Evolutionary conservation across 2,888 invertebrate species (phyloP).

Genomic region (Listrodromus nycthemerus): DNA sequence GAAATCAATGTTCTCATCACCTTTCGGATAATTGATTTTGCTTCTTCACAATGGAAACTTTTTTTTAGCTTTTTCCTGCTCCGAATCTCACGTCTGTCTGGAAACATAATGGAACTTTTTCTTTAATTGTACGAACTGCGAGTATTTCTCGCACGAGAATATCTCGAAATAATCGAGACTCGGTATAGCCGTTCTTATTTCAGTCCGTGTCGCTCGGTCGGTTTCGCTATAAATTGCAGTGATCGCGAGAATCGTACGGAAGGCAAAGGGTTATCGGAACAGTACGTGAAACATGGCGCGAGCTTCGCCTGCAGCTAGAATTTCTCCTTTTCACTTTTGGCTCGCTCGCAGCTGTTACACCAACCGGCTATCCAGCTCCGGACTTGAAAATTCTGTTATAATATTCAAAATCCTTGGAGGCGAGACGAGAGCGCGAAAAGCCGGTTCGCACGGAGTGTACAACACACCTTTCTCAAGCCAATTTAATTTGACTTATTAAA

Average conservation of each 20-base stretch:
- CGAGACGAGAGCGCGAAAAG: constrained; percentile 2
- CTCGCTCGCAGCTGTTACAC: constrained; percentile 38
- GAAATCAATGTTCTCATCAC: too few relatives aligned
- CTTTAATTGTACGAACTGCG: background rate
- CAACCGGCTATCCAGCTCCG: constrained; percentile 14
- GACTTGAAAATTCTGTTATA: constrained; percentile 73
- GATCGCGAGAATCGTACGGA: constrained; percentile 3
- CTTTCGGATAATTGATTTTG: too few relatives aligned
- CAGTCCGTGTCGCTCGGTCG: background rate
- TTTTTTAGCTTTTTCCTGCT: too few relatives aligned
- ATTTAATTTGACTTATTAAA: constrained; percentile 81
- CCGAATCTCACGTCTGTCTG: too few relatives aligned
- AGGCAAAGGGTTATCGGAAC: constrained; percentile 32
- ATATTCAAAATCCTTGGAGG: constrained; percentile 74
- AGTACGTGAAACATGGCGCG: constrained; percentile 28
- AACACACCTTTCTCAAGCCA: constrained; percentile 71
- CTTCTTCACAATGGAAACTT: too few relatives aligned
- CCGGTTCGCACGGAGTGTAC: background rate
- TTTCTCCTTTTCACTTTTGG: constrained; percentile 18
- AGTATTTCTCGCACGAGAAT: background rate
- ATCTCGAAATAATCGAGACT: constrained; percentile 7
- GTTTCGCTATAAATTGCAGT: background rate
- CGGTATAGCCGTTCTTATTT: background rate
- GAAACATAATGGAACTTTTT: too few relatives aligned
- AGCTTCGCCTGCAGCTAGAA: background rate